Conservation (phyloP, 2,113 vertebrate genomes). For the Bubo scandiacus region DNA sequence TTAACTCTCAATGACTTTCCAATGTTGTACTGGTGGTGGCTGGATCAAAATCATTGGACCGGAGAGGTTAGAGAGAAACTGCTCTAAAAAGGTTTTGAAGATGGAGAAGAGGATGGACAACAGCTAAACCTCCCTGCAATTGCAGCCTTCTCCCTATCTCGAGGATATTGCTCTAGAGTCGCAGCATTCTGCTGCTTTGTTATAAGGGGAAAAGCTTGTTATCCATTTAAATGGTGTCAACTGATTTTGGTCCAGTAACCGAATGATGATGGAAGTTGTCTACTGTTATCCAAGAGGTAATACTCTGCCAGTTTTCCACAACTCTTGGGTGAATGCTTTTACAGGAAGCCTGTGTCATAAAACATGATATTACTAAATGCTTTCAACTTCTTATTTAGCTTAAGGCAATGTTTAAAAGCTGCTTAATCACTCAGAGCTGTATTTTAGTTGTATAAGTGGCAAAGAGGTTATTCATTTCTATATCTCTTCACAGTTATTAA, state of each 20-base stretch:
- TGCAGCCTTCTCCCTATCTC: not conserved
- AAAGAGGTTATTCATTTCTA: not conserved
- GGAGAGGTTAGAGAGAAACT: not conserved
- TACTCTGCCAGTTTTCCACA: not conserved
- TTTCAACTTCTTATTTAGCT: not conserved
- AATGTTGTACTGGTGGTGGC: not conserved
- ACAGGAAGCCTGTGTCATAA: not conserved
- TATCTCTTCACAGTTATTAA: not conserved
- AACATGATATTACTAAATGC: not conserved
- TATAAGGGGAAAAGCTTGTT: not conserved
- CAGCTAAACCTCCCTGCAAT: no score
- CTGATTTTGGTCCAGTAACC: not conserved
- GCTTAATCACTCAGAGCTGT: not conserved
- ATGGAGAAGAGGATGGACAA: not conserved
- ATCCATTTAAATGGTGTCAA: not conserved
- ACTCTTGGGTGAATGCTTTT: not conserved
- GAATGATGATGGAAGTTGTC: not conserved
- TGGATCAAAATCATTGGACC: not conserved
- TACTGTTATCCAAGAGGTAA: not conserved
- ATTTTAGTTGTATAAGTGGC: not conserved
- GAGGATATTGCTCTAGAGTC: accelerated
- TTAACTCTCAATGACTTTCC: not conserved
- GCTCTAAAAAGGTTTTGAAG: not conserved
- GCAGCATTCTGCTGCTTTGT: not conserved
- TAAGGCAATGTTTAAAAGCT: not conserved